Percentiles rank a stretch among this genome's conserved stretches.
phyloP scores from a whole-genome alignment of 2,888 invertebrate genomes.

The Heliconius hortense region DNA sequence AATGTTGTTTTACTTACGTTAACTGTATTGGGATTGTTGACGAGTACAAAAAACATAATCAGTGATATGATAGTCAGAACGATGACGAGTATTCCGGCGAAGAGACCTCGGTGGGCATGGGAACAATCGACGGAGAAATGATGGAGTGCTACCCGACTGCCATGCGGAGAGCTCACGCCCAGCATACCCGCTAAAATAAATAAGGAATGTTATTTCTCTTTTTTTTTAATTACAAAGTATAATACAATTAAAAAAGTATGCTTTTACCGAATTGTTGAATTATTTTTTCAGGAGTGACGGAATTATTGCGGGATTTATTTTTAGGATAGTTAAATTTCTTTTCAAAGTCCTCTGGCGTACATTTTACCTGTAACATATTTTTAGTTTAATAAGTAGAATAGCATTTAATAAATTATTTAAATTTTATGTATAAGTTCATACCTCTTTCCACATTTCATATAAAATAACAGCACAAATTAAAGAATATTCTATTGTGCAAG shows the following conservation, averaged over 20 bases:
- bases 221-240: background rate
- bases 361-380: slow-evolving; percentile 66
- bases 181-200: slow-evolving; percentile 81
- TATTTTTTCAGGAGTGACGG: slow-evolving; percentile 77
- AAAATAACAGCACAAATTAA: slow-evolving; percentile 94
- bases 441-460: slow-evolving; percentile 96
- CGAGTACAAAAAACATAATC: slow-evolving; percentile 94
- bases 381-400: background rate
- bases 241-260: background rate
- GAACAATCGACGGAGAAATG: slow-evolving; percentile 92
- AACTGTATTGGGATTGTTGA: slow-evolving; percentile 83
- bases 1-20: slow-evolving; percentile 57
- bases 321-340: slow-evolving; percentile 66
- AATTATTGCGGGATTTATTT: slow-evolving; percentile 74
- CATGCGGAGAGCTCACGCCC: slow-evolving; percentile 71
- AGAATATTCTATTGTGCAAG: slow-evolving; percentile 94
- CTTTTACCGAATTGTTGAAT: slow-evolving; percentile 74
- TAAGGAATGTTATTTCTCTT: background rate
- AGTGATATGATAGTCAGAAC: slow-evolving; percentile 92
- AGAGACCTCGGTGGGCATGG: slow-evolving; percentile 90
- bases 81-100: slow-evolving; percentile 87
- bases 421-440: slow-evolving; percentile 51
- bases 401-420: background rate
- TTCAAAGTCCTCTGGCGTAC: slow-evolving; percentile 75
- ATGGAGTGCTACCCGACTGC: slow-evolving; percentile 76